phyloP scores from a whole-genome alignment of 2,797 vertebrate genomes.

The Percopsis omiscomaycus region DNA sequence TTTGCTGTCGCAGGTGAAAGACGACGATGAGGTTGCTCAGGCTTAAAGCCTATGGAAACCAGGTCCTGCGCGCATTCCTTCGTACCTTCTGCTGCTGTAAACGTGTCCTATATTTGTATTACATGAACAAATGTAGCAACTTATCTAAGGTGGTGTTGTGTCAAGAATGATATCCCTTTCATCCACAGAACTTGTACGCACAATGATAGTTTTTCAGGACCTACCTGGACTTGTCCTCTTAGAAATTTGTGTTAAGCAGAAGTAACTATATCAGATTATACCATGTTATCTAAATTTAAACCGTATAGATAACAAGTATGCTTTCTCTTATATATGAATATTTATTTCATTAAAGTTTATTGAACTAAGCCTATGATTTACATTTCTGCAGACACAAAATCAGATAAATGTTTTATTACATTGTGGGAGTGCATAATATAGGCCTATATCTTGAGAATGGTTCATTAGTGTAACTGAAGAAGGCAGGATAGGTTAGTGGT shows the following conservation, averaged over 20 bases:
- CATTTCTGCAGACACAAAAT: no score
- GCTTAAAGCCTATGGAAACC: slow-evolving; percentile 43
- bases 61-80: slow-evolving; percentile 41
- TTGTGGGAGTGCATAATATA: no score
- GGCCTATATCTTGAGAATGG: no score
- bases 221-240: not conserved
- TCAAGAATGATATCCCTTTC: slow-evolving; percentile 2
- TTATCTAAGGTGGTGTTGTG: slow-evolving; percentile 14
- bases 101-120: slow-evolving; percentile 27
- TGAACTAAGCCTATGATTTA: slow-evolving; percentile 15
- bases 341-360: slow-evolving; percentile 58
- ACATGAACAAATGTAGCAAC: slow-evolving; percentile 15
- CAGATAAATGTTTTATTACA: no score
- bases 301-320: not conserved
- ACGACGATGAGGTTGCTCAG: slow-evolving; percentile 67
- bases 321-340: slow-evolving; percentile 6
- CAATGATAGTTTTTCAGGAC: slow-evolving; percentile 22
- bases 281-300: no score
- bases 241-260: not conserved
- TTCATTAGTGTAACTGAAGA: no score
- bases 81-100: not conserved
- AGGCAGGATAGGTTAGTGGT: no score
- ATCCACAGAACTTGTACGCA: slow-evolving; percentile 15
- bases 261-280: no score
- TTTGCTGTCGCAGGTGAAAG: slow-evolving; percentile 71